Evolutionary conservation across 2,797 vertebrate genomes (phyloP).

Genomic region (Brotula barbata): DNA sequence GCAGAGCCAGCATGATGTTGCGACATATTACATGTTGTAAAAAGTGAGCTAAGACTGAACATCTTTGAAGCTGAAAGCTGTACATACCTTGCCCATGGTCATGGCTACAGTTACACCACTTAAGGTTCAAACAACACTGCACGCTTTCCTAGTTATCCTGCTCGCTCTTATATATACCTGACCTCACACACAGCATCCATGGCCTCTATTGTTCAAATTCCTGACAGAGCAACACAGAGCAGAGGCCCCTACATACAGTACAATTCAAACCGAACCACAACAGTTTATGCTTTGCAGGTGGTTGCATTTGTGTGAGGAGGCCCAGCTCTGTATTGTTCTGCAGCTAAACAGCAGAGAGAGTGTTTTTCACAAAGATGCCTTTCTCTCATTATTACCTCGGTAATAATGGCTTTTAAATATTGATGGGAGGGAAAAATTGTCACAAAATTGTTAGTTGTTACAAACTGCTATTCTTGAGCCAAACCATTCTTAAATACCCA

Average conservation of each 20-base stretch:
- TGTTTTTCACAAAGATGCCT: constrained; percentile 48
- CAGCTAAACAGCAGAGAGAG: constrained; percentile 47
- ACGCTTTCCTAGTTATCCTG: constrained; percentile 43
- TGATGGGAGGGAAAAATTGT: too few relatives aligned
- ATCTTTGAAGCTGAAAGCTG: neutral
- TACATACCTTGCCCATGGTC: constrained; percentile 76
- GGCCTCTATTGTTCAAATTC: constrained; percentile 75
- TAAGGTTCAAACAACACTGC: constrained; percentile 51
- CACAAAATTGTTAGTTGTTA: too few relatives aligned
- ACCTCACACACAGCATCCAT: constrained; percentile 56
- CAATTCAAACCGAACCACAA: constrained; percentile 69
- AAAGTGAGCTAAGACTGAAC: too few relatives aligned
- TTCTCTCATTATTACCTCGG: neutral
- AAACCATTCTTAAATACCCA: too few relatives aligned
- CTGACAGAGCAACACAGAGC: constrained; percentile 76
- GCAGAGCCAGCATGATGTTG: too few relatives aligned
- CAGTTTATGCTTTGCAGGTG: constrained; percentile 59
- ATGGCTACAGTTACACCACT: constrained; percentile 54
- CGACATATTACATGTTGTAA: too few relatives aligned
- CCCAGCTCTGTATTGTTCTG: constrained; percentile 55
- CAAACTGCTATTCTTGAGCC: too few relatives aligned
- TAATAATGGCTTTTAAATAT: neutral
- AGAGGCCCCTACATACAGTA: constrained; percentile 54
- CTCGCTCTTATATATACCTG: constrained; percentile 75
- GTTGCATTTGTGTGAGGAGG: constrained; percentile 72